Evolutionary conservation across 2,113 vertebrate genomes (phyloP), one percentile per base, ranked within the genome.

Genomic region (Oryzias woworae): DNA sequence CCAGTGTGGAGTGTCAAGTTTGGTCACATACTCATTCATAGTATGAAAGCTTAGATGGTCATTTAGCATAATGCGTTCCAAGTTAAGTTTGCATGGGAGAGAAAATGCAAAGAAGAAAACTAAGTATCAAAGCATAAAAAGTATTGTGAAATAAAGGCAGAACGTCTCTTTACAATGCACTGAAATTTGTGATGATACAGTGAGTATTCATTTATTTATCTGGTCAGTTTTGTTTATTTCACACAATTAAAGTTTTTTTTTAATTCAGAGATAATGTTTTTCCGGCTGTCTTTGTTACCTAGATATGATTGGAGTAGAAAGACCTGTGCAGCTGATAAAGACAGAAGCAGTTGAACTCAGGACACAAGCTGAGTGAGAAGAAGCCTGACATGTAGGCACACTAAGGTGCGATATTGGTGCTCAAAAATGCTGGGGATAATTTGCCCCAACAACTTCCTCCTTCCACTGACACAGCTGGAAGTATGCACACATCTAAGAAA

Each of bases 371-470:
- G 54, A 75, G 65, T 49, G 70, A 63, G 71, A 62, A 65, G 51
- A 77, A 61, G 62, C 62, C 70, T 52, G 64, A 77, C 57, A 66
- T 14, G 68, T 49, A 55, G 58, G 60, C 55, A 64, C 61, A 62
- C 60, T 53, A 1, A 0, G 49, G 50, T 20, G 0, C 66, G 73
- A 69, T 71, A 62, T 58, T 53, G 71, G 53, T 53, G 70, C 66
- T 52, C 58, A 52, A 26, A 48, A 26, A 28, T 54, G 55, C 66
- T 45, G 65, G 55, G 78, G 75, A 82, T 85, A 71, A 75, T 60
- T 36, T 58, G 56, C 71, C 49, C 48, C 45, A 4, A 46, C 73
- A 63, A 55, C 43, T 56, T 69, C 62, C 58, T 65, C 55, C 55
- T 57, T 59, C 62, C 62, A 56, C 26, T 20, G 14, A 0, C 53